Evolutionary conservation across 2,113 vertebrate species (phyloP).

Genomic region (Ceratotherium simum): DNA sequence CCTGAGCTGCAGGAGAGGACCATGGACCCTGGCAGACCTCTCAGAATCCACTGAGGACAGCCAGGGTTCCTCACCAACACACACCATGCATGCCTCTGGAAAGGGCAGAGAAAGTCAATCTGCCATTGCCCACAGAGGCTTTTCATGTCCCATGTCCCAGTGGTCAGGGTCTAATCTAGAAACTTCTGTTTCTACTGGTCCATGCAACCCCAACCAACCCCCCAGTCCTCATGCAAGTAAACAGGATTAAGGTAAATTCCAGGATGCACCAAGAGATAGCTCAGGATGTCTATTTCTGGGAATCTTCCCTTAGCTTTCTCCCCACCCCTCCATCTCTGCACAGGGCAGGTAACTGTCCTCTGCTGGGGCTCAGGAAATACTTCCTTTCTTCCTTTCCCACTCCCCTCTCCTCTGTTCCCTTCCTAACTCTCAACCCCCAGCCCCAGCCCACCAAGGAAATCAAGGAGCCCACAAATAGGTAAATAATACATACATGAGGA

Average conservation of each 20-base stretch:
- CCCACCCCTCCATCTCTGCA: neutral
- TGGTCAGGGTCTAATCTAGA: neutral
- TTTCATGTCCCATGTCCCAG: neutral
- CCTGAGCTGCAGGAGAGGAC: neutral
- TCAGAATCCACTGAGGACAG: neutral
- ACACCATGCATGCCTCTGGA: neutral
- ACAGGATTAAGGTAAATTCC: neutral
- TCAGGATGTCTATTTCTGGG: neutral
- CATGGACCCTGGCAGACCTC: neutral
- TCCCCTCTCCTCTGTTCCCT: neutral
- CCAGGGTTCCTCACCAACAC: neutral
- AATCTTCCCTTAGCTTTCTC: neutral
- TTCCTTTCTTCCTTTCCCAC: neutral
- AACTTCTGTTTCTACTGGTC: neutral
- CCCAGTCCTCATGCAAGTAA: neutral
- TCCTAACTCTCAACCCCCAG: neutral
- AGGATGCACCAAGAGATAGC: neutral
- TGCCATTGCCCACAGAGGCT: neutral
- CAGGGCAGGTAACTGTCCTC: neutral
- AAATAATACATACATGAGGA: constrained; percentile 94
- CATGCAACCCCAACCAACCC: neutral
- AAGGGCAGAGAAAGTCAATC: neutral
- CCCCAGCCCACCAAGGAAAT: neutral
- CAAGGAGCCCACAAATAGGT: constrained; percentile 17
- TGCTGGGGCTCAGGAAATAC: neutral